Evolutionary conservation across 2,797 vertebrate genomes (phyloP).

Genomic region (Pteropus rufus): DNA sequence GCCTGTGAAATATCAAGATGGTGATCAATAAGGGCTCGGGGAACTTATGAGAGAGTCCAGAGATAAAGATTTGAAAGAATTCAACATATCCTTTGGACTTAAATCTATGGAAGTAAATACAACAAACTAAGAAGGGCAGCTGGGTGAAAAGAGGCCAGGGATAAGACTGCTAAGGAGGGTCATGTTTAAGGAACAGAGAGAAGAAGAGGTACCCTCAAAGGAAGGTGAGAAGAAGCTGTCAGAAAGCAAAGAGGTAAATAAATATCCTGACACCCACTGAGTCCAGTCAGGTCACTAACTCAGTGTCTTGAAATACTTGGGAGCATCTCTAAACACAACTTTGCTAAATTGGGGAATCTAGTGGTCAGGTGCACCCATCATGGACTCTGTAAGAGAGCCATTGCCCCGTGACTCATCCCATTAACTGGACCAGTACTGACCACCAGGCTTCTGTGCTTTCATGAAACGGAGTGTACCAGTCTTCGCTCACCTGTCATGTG

Average conservation of each 20-base stretch:
- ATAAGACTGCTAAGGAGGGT: background rate
- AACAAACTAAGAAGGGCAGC: background rate
- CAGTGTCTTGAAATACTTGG: background rate
- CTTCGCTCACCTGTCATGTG: background rate
- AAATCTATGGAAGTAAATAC: background rate
- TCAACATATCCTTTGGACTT: background rate
- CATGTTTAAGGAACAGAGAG: background rate
- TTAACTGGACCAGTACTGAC: background rate
- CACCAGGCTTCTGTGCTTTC: background rate
- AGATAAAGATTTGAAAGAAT: background rate
- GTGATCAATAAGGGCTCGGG: background rate
- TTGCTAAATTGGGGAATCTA: background rate
- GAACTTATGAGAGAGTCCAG: background rate
- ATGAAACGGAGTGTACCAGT: rapidly evolving
- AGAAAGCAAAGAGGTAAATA: background rate
- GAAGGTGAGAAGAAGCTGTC: background rate
- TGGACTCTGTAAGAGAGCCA: background rate
- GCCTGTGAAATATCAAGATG: background rate
- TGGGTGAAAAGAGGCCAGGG: background rate
- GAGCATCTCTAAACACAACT: background rate
- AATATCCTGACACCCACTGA: background rate
- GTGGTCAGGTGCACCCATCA: no score
- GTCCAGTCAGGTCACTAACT: background rate
- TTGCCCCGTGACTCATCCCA: rapidly evolving
- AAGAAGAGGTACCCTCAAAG: background rate